Base-by-base conservation (phyloP, 2,797 vertebrate genomes). In the Lates japonicus region DNA sequence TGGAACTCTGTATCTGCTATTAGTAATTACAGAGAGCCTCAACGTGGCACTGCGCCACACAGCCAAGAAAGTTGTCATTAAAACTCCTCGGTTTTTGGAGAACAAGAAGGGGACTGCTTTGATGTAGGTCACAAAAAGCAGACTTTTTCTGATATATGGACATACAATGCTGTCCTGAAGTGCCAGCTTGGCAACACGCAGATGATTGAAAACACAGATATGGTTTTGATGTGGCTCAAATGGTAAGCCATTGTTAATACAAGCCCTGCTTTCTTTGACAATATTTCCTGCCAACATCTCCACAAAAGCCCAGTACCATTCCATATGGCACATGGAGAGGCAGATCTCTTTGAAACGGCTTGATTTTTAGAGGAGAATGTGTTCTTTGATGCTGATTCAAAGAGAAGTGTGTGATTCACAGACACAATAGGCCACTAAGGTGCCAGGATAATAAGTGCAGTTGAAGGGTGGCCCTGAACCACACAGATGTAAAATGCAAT, bases 381-480 rank as follows among this genome's bases (percentile, higher is more conserved):
- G 13, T 65, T 71, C 78, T 92, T 87, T 89, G 81, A 92, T 84
- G 85, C 59, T 16, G 74, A 87, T 85, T 90, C 81, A 91, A 89
- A 91, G 78, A 72, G 46, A 70, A 83, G 48, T 54, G n/a, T 90
- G 66, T 85, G 82, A 84, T 74, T 74, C 59, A 35, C 13, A 39
- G 46, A 59, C 76, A 83, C 51, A 82, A 88, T 70, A 29, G 58
- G 65, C 74, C 54, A 68, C 72, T 20, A 57, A 83, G 76, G 70
- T 80, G 73, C 78, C 79, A 87, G 80, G 64, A 67, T 61, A 77
- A 60, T 51, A 84, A 82, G 78, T 73, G 49, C 55, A 46, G 46
- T 71, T 78, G 63, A 80, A 84, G 52, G 67, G 55, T 73, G 63
- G 65, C 67, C 77, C 51, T 25, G 57, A 84, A 82, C 48, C 65